phyloP scores from a whole-genome alignment of 1,140 invertebrate species.

The Caenorhabditis remanei region DNA sequence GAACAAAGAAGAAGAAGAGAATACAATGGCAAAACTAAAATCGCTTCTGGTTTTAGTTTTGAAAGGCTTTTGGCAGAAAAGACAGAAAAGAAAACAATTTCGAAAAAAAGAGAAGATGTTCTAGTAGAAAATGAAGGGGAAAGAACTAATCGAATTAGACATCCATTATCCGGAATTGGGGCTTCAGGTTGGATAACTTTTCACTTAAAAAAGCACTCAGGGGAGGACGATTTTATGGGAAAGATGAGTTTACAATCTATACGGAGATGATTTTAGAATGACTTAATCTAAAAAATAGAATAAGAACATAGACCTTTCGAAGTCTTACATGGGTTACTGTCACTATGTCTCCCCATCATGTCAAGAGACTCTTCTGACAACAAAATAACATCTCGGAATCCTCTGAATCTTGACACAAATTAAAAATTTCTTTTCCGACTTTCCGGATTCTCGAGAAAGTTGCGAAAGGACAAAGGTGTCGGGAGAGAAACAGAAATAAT shows the following conservation, averaged over 20 bases:
- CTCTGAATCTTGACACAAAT: conserved; percentile 2
- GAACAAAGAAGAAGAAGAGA: background rate
- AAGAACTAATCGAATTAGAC: conserved; percentile 47
- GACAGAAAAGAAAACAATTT: conserved; percentile 14
- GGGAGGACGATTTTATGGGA: background rate
- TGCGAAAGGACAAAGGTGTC: conserved; percentile 9
- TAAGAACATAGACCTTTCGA: too few species aligned
- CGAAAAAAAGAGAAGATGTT: background rate
- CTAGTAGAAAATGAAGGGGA: background rate
- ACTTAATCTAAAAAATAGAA: too few species aligned
- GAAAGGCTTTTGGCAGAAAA: conserved; percentile 15
- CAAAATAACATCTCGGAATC: background rate
- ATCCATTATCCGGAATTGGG: conserved; percentile 51
- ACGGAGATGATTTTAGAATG: too few species aligned
- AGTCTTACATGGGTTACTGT: too few species aligned
- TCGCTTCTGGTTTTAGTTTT: background rate
- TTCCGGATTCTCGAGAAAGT: conserved; percentile 32
- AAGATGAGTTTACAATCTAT: background rate
- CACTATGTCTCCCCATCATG: background rate
- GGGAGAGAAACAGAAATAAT: background rate
- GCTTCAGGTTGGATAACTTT: conserved; percentile 15
- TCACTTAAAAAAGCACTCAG: background rate
- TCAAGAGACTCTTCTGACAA: background rate
- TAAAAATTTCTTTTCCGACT: background rate
- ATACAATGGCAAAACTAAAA: background rate